A percentile compares a stretch with the other conserved stretches of the same genome.
Evolutionary conservation across 2,797 vertebrate species (phyloP).

Genomic region (Danio albolineatus): DNA sequence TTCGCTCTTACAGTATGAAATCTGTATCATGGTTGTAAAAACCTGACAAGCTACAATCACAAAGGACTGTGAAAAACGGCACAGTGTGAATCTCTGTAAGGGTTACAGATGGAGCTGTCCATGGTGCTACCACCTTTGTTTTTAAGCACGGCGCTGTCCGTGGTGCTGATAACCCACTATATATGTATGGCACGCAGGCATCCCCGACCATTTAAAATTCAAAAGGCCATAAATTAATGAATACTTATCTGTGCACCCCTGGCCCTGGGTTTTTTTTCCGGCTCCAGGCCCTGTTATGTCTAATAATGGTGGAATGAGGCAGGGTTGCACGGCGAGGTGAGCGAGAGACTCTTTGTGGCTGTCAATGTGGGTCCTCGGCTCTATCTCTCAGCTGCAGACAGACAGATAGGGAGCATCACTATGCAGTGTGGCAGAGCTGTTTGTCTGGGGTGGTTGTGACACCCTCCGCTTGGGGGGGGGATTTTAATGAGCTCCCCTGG

Average conservation of each 20-base stretch:
- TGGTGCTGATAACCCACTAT: constrained; percentile 46
- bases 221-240: constrained; percentile 63
- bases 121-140: background rate
- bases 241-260: constrained; percentile 56
- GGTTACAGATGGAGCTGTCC: constrained; percentile 29
- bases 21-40: too few species aligned
- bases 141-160: constrained; percentile 8
- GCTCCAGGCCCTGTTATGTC: constrained; percentile 45
- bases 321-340: constrained; percentile 6
- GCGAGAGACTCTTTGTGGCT: constrained; percentile 31
- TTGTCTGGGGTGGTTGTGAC: constrained; percentile 76
- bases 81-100: background rate
- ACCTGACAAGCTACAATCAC: too few species aligned
- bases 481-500: constrained; percentile 81
- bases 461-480: constrained; percentile 64
- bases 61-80: too few species aligned
- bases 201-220: constrained; percentile 54
- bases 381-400: constrained; percentile 57
- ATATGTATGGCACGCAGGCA: constrained; percentile 50
- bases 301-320: constrained; percentile 49
- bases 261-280: constrained; percentile 40
- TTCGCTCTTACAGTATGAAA: too few species aligned
- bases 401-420: constrained; percentile 70
- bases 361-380: constrained; percentile 29
- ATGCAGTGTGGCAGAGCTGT: constrained; percentile 73